Evolutionary conservation across 1,140 invertebrate species (phyloP), one percentile per base, ranked within the genome.

Genomic region (Pollicipes pollicipes): DNA sequence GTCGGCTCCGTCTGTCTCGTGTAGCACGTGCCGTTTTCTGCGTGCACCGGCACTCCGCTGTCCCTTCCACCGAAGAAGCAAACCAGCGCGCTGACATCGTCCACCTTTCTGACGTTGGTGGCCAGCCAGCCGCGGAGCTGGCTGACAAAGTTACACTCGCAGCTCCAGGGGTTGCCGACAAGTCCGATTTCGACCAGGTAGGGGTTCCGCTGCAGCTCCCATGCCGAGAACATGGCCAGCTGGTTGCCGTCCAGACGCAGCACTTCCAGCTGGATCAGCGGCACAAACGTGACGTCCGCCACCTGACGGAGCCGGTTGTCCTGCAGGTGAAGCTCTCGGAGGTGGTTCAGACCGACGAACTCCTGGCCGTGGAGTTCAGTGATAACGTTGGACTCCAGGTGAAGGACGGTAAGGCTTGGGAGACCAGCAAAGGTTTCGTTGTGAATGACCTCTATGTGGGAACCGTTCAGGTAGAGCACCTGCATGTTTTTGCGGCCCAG

Each of bases 351-450:
- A 77, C 91, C 88, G 75, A 93, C 90, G 77, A 96, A 95, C 80
- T 96, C 93, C 78, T 87, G 93, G 21, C 92, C 92, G 73, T 90
- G 87, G 17, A 96, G 81, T 72, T 87, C 85, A 70, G 83, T 84
- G 58, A 96, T 82, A 69, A 84, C 84, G 80, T 96, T 96, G 76
- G 92, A 86, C 75, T 92, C 89, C 66, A 96, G 82, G 78, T 95
- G 90, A 3, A 96, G 81, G 63, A 86, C 85, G 81, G 90, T 85
- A 68, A 96, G 81, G 69, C 88, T 85, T 75, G 87, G 87, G 68
- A 95, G 81, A 24, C 92, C 91, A 76, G 93, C 93, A 80, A 95
- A 96, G 4, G 92, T 95, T 74, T 90, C 86, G 78, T 96, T 96
- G 78, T 91, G 89, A 74, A 96, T 93, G 66, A 84, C 85, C 73